phyloP scores from a whole-genome alignment of 2,888 invertebrate species.

The Yponomeuta cagnagella region DNA sequence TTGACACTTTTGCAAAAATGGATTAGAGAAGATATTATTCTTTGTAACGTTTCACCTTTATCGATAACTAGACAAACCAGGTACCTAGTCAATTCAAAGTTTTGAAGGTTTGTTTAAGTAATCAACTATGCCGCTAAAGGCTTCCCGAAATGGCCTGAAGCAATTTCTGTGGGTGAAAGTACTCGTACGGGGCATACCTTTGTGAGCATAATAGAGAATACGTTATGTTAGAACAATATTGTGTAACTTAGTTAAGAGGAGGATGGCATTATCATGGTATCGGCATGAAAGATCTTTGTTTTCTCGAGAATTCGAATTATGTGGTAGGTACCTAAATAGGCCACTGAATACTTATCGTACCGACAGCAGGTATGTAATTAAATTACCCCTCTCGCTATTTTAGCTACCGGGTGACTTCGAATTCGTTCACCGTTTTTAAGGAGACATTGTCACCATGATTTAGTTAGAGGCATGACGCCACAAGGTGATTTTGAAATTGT shows the following conservation, averaged over 20 bases:
- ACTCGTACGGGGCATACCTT: slow-evolving; percentile 5
- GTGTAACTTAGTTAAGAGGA: not conserved
- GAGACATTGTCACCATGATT: too few relatives aligned
- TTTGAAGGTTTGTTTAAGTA: slow-evolving; percentile 8
- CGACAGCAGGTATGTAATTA: too few relatives aligned
- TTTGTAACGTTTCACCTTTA: not conserved
- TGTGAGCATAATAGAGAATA: slow-evolving; percentile 7
- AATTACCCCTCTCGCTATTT: too few relatives aligned
- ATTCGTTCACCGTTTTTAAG: too few relatives aligned
- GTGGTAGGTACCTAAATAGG: not conserved
- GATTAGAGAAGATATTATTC: too few relatives aligned
- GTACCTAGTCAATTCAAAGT: not conserved
- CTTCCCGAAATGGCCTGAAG: slow-evolving; percentile 11
- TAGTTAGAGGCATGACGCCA: too few relatives aligned
- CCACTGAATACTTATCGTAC: too few relatives aligned
- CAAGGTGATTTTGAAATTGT: too few relatives aligned
- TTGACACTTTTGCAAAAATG: too few relatives aligned
- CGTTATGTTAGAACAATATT: not conserved
- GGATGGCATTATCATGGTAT: not conserved
- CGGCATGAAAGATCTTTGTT: not conserved
- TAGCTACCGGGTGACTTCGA: too few relatives aligned
- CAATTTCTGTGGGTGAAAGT: slow-evolving; percentile 9
- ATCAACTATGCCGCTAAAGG: slow-evolving; percentile 10
- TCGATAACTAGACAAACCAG: not conserved
- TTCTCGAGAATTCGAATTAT: not conserved